Percentiles rank a stretch among this genome's conserved stretches.
These are phyloP conservation scores for Anguilla rostrata DNA, from an alignment of 2,113 vertebrate species.

Conservation along the genomic window DNA sequence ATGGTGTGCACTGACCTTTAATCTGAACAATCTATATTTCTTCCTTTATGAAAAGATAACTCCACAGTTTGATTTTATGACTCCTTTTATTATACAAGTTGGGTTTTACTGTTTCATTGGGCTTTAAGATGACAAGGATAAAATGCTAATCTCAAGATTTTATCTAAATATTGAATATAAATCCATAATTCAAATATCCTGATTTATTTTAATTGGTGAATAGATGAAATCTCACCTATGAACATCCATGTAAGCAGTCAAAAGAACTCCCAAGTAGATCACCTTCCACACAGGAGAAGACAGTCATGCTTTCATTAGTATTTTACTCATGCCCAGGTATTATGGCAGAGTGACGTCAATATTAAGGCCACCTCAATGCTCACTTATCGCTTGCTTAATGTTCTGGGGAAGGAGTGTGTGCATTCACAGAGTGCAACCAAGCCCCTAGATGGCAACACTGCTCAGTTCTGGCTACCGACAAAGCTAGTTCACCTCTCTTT, in stretches of 20 bases:
- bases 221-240: not conserved
- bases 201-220: not conserved
- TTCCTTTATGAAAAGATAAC: not conserved
- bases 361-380: not conserved
- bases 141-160: too few relatives aligned
- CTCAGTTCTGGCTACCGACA: not conserved
- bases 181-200: not conserved
- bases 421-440: not conserved
- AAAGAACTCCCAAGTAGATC: not conserved
- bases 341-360: not conserved
- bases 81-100: not conserved
- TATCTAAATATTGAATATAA: not conserved
- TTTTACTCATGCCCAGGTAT: not conserved
- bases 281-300: not conserved
- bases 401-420: not conserved
- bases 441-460: constrained; percentile 17
- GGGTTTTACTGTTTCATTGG: not conserved
- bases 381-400: not conserved
- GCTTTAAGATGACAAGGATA: not conserved
- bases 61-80: not conserved
- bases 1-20: constrained; percentile 1
- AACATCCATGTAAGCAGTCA: not conserved
- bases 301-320: not conserved
- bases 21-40: not conserved
- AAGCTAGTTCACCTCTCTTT: not conserved